Evolutionary conservation across 2,888 invertebrate species (phyloP).

Genomic region (Apotomis betuletana): DNA sequence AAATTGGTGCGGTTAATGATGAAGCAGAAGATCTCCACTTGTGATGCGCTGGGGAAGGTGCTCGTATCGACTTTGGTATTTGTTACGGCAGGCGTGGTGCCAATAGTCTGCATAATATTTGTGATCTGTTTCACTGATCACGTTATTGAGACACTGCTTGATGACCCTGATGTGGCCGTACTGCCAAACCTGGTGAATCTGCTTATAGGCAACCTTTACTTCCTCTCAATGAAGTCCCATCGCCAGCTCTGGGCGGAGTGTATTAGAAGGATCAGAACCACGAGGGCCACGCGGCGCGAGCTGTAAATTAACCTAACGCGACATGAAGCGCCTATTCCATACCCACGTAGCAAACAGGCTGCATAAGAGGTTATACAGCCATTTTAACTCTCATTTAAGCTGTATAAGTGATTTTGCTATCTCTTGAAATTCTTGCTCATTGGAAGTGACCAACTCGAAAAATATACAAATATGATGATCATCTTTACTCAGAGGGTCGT

Average conservation of each 20-base stretch:
- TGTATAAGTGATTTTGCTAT: too few relatives aligned
- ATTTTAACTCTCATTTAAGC: too few relatives aligned
- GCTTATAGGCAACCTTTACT: background rate
- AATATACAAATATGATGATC: too few relatives aligned
- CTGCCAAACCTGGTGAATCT: background rate
- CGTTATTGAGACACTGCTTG: background rate
- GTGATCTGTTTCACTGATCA: background rate
- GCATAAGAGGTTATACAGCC: too few relatives aligned
- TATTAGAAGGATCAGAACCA: background rate
- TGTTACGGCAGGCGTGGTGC: background rate
- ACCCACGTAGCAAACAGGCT: too few relatives aligned
- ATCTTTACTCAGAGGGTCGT: too few relatives aligned
- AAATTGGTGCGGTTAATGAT: background rate
- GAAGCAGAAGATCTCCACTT: background rate
- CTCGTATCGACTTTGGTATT: background rate
- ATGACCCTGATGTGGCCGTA: background rate
- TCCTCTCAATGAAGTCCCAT: background rate
- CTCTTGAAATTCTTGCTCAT: too few relatives aligned
- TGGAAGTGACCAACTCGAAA: too few relatives aligned
- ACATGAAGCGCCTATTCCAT: background rate
- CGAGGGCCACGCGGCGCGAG: background rate
- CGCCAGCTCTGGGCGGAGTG: background rate
- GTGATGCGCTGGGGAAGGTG: background rate
- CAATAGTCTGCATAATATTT: background rate
- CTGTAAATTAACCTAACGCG: background rate